Conservation (phyloP, 2,113 vertebrate genomes). For the Lethenteron camtschaticum region DNA sequence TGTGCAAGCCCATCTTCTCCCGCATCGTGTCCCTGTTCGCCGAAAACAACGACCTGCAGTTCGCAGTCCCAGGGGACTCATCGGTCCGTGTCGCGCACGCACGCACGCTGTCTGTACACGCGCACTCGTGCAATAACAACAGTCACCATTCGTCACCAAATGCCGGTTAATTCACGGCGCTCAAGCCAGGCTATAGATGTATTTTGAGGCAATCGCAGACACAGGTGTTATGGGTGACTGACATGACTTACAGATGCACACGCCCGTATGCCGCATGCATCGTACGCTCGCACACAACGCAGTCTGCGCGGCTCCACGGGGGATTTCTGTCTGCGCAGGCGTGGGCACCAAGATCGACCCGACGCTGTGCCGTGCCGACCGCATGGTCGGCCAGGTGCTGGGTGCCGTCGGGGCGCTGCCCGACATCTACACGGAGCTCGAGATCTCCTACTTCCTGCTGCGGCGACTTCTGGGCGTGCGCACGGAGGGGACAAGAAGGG, state of each 20-base stretch:
- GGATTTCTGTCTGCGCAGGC: slow-evolving; percentile 25
- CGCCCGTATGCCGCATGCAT: not conserved
- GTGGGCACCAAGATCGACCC: slow-evolving; percentile 97
- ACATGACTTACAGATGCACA: no score
- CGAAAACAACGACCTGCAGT: slow-evolving; percentile 90
- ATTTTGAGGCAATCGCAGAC: no score
- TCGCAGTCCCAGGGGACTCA: slow-evolving; percentile 88
- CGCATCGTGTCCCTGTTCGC: slow-evolving; percentile 96
- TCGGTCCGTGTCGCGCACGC: slow-evolving; percentile 30
- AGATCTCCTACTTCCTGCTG: slow-evolving; percentile 88
- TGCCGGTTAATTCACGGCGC: no score
- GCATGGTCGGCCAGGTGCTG: slow-evolving; percentile 93
- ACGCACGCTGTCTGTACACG: not conserved
- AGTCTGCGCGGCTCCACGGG: slow-evolving; percentile 7
- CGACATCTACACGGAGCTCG: slow-evolving; percentile 92
- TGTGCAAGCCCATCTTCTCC: slow-evolving; percentile 98
- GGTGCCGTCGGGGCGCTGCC: slow-evolving; percentile 81
- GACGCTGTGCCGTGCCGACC: slow-evolving; percentile 76
- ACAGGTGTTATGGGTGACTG: no score
- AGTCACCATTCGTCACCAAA: no score
- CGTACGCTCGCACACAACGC: not conserved
- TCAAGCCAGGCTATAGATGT: no score
- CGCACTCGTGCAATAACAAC: no score
- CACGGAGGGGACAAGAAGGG: slow-evolving; percentile 95
- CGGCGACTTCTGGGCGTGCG: slow-evolving; percentile 72